A percentile compares a stretch with the other conserved stretches of the same genome.
These are phyloP conservation scores for Sarcophaga variegata DNA, from an alignment of 2,888 invertebrate species.

Conservation along the genomic window DNA sequence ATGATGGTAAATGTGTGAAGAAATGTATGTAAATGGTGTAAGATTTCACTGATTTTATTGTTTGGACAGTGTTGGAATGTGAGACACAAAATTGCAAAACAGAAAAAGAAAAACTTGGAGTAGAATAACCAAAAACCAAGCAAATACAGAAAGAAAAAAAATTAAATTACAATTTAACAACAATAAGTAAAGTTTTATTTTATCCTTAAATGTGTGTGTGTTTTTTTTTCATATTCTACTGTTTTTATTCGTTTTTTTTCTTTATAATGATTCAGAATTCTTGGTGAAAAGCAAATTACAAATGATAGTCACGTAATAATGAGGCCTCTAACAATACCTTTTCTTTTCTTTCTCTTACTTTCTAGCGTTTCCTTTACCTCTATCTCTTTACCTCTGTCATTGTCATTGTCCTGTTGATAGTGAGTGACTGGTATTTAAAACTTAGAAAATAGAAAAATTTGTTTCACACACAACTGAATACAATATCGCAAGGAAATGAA, in stretches of 20 bases:
- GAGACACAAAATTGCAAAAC: neutral
- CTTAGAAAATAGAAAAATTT: neutral
- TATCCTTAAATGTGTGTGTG: neutral
- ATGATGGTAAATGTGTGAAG: slow-evolving; percentile 34
- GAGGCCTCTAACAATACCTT: slow-evolving; percentile 28
- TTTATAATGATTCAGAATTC: neutral
- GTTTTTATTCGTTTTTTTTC: neutral
- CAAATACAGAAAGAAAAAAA: neutral
- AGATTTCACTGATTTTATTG: slow-evolving; percentile 56
- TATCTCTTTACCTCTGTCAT: neutral
- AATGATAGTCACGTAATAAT: slow-evolving; percentile 56
- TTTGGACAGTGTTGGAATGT: slow-evolving; percentile 28
- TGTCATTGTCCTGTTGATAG: neutral
- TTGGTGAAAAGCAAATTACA: slow-evolving; percentile 32
- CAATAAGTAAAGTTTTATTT: slow-evolving; percentile 28
- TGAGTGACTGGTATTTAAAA: neutral
- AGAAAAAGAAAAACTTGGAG: neutral
- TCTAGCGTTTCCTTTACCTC: neutral
- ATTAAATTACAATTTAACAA: slow-evolving; percentile 43
- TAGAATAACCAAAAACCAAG: neutral
- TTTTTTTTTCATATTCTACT: neutral
- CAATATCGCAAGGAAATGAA: neutral
- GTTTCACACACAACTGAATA: neutral
- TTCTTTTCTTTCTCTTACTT: neutral
- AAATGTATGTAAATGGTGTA: slow-evolving; percentile 52